Base-by-base conservation (phyloP, 53 echinoderm and acorn worm species). In the Crossaster papposus region DNA sequence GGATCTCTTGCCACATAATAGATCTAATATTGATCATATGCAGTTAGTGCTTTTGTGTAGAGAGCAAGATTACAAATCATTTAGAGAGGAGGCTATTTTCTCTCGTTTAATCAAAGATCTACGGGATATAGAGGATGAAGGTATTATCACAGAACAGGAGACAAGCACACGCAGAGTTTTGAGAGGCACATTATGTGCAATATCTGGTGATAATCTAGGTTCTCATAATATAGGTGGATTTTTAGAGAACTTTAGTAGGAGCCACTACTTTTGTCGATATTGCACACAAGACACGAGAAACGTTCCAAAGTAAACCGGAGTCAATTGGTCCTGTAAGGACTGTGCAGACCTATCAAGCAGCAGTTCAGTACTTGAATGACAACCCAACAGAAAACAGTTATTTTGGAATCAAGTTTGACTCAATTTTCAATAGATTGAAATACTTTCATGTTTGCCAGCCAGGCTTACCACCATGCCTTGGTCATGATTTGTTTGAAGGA, bases 371-470 rank as follows among this genome's bases (percentile, higher is more conserved):
- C 70, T 34, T 88, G 20, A 2, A 72, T 38, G 78, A 81, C 22
- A 62, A 86, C 80, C 86, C 88, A 36, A 75, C 53, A 12, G 32
- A 51, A 23, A 28, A 36, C 22, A 37, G 33, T 17, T 64, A 44
- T 51, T 58, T 51, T 50, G 78, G 91, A 17, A 82, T 88, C 23
- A 88, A 90, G 52, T 81, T 33, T 62, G 64, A 65, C 52, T 94
- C 91, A 1, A 14, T 88, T 8, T 91, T 94, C 79, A 94, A 94
- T 83, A 82, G 50, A 30, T 55, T 94, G 51, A 83, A 78, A 20
- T 91, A 78, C 35, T 94, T 94, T 71, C 94, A 91, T 89, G 94
- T 94, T 34, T 94, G 91, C 72, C 78, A 89, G 20, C 94, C 91
- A 24, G 89, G 94, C 14, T 53, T 94, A 30, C 94, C 94, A n/a